phyloP scores from a whole-genome alignment of 2,888 invertebrate genomes.

The Euplexia lucipara region DNA sequence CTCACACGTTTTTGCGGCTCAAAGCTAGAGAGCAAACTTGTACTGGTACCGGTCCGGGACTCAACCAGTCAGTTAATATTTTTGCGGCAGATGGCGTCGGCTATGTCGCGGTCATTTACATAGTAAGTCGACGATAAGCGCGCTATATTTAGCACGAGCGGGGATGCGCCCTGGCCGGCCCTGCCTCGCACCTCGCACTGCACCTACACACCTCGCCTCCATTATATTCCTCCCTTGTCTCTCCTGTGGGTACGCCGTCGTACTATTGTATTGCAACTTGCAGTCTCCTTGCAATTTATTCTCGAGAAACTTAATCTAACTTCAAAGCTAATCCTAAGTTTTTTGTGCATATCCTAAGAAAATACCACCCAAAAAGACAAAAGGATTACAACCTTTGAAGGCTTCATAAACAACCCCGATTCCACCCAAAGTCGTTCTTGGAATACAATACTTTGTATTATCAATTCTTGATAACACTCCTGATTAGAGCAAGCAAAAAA shows the following conservation, averaged over 20 bases:
- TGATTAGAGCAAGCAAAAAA: constrained; percentile 52
- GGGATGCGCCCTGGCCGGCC: constrained; percentile 78
- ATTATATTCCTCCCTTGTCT: constrained; percentile 60
- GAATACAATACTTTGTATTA: constrained; percentile 29
- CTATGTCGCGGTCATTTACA: constrained; percentile 90
- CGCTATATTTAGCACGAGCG: constrained; percentile 87
- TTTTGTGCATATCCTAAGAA: not conserved
- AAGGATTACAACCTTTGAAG: not conserved
- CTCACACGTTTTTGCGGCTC: constrained; percentile 83
- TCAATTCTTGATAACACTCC: constrained; percentile 51
- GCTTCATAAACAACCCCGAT: not conserved
- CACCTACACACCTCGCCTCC: constrained; percentile 75
- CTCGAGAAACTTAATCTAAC: not conserved
- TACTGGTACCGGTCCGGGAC: constrained; percentile 77
- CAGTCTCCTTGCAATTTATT: constrained; percentile 1
- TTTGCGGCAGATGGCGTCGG: constrained; percentile 86
- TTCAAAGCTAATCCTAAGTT: not conserved
- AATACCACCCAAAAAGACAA: constrained; percentile 6
- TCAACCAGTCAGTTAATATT: constrained; percentile 82
- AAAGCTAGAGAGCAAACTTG: constrained; percentile 78
- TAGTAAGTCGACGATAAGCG: constrained; percentile 89
- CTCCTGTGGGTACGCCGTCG: constrained; percentile 22
- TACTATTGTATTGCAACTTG: constrained; percentile 25
- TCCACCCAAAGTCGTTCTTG: constrained; percentile 2
- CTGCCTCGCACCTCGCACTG: constrained; percentile 72